These are phyloP conservation scores for Prosapia bicincta DNA, from an alignment of 2,888 invertebrate species.

Conservation along the genomic window DNA sequence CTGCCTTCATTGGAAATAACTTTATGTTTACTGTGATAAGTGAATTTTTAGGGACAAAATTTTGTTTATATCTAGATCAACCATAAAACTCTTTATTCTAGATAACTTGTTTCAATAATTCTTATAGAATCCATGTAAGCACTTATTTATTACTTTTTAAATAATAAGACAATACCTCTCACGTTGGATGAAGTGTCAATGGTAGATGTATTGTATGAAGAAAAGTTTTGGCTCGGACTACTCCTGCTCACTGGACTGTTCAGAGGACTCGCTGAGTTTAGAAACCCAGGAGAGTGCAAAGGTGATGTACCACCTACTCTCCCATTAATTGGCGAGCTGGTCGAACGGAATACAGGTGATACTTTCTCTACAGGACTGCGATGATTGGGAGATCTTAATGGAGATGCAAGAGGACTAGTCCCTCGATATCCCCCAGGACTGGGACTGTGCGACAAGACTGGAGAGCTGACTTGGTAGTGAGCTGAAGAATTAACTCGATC, in stretches of 20 bases:
- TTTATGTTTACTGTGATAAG: too few relatives aligned
- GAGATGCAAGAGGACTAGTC: constrained; percentile 31
- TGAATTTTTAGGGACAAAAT: too few relatives aligned
- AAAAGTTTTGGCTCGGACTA: constrained; percentile 35
- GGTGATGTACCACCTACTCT: constrained; percentile 19
- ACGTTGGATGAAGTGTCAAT: constrained; percentile 42
- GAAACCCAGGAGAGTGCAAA: constrained; percentile 18
- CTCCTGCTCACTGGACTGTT: constrained; percentile 29
- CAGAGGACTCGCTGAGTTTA: constrained; percentile 14
- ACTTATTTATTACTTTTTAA: too few relatives aligned
- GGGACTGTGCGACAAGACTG: constrained; percentile 34
- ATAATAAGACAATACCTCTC: constrained; percentile 40
- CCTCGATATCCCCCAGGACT: constrained; percentile 30
- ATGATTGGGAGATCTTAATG: constrained; percentile 15
- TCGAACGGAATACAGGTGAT: constrained; percentile 13
- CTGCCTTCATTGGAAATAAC: too few relatives aligned
- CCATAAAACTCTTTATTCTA: too few relatives aligned
- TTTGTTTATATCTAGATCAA: too few relatives aligned
- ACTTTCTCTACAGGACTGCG: constrained; percentile 9
- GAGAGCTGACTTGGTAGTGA: constrained; percentile 33
- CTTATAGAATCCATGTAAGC: too few relatives aligned
- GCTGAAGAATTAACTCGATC: constrained; percentile 32
- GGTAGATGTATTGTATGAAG: constrained; percentile 13
- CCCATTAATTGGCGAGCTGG: constrained; percentile 25
- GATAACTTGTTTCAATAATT: too few relatives aligned